Evolutionary conservation across 1,140 invertebrate genomes (phyloP).

Genomic region (Lysiphlebus fabarum): DNA sequence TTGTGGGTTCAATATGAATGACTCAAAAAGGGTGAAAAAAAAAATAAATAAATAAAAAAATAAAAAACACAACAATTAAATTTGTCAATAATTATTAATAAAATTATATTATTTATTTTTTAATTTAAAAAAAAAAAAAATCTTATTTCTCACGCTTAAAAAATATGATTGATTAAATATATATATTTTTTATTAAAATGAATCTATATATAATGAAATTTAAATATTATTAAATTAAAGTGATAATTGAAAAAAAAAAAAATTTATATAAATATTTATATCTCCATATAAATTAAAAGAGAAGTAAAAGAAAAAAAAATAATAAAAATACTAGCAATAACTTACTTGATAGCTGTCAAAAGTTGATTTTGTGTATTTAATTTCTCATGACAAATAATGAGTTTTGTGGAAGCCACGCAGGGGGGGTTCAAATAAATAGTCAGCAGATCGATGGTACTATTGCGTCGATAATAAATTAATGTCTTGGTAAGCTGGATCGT

Average conservation of each 20-base stretch:
- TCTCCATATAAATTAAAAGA: too few relatives aligned
- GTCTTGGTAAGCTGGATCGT: conserved; percentile 38
- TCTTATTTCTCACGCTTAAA: background rate
- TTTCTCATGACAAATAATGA: background rate
- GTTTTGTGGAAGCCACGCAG: conserved; percentile 3
- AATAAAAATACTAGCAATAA: too few relatives aligned
- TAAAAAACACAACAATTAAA: background rate
- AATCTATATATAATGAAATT: too few relatives aligned
- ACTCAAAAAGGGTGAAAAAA: conserved; percentile 13
- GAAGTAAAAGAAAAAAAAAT: too few relatives aligned
- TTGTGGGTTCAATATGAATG: conserved; percentile 11
- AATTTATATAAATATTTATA: too few relatives aligned
- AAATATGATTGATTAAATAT: background rate
- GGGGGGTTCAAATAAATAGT: conserved; percentile 17
- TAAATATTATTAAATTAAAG: too few relatives aligned
- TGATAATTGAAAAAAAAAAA: too few relatives aligned
- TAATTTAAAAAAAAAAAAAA: too few relatives aligned
- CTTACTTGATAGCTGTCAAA: conserved; percentile 3
- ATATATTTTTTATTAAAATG: too few relatives aligned
- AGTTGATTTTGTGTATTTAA: background rate
- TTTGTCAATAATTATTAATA: background rate
- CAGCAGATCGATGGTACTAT: conserved; percentile 36
- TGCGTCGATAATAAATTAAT: conserved; percentile 45
- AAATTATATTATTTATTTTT: too few relatives aligned
- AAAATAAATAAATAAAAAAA: conserved; percentile 4